Conservation (phyloP, 2,113 vertebrate genomes). For the Antechinus stuartii region DNA sequence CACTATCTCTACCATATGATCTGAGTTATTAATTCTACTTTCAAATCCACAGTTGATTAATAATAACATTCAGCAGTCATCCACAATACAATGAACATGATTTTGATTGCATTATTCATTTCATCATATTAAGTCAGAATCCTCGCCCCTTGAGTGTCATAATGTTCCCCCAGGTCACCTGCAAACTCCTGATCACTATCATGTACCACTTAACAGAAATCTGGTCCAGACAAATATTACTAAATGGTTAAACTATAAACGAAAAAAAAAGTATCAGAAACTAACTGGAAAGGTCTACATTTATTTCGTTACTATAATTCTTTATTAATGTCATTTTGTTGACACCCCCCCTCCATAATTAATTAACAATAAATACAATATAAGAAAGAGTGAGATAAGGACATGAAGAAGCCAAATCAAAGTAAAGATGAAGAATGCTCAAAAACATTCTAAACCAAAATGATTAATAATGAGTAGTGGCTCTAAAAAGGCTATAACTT, state of each 20-base stretch:
- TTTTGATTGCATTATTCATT: neutral
- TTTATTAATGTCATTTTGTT: neutral
- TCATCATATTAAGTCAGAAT: neutral
- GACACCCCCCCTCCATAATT: neutral
- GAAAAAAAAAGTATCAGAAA: conserved; percentile 18
- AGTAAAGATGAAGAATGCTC: neutral
- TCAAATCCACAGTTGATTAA: neutral
- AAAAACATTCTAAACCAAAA: neutral
- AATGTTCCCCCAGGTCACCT: neutral
- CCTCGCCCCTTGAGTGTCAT: neutral
- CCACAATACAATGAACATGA: neutral
- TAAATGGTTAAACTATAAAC: neutral
- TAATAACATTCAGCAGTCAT: neutral
- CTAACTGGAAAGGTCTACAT: neutral
- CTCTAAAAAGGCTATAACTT: conserved; percentile 72
- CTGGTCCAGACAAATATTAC: neutral
- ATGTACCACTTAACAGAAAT: neutral
- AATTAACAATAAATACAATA: neutral
- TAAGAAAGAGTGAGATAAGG: neutral
- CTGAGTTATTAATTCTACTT: neutral
- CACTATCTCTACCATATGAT: neutral
- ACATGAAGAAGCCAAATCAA: neutral
- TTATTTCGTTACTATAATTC: neutral
- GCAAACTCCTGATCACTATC: neutral
- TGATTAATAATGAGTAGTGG: neutral